Percentiles rank a stretch among this genome's conserved stretches.
Evolutionary conservation across 1,140 invertebrate genomes (phyloP).

Genomic region (Sitobion miscanthi): DNA sequence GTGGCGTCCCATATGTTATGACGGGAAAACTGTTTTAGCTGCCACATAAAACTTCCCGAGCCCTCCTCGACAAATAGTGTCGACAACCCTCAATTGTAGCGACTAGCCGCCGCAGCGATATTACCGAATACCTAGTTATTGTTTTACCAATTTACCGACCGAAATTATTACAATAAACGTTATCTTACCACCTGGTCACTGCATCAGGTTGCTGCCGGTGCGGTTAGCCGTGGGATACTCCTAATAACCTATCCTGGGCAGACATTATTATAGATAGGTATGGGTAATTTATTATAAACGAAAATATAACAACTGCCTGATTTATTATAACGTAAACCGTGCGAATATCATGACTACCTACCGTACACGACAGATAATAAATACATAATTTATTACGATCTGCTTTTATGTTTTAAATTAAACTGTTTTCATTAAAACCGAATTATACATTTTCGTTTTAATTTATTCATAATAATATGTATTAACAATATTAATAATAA

Average conservation of each 20-base stretch:
- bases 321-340: background rate
- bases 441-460: background rate
- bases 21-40: slow-evolving; percentile 36
- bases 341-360: background rate
- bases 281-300: background rate
- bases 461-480: background rate
- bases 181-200: slow-evolving; percentile 9
- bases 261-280: background rate
- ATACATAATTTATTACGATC: background rate
- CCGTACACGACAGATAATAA: background rate
- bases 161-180: background rate
- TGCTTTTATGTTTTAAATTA: background rate
- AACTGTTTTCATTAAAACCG: background rate
- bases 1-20: slow-evolving; percentile 9
- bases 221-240: background rate
- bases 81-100: background rate
- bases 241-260: background rate
- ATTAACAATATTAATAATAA: background rate
- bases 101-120: background rate
- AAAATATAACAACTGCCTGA: background rate
- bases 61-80: background rate
- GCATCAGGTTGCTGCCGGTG: background rate
- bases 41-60: background rate
- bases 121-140: background rate
- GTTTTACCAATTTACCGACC: background rate